Percentiles rank a stretch among this genome's conserved stretches.
These are phyloP conservation scores for Xiphorhynchus erythropygius DNA, from an alignment of 2,797 vertebrate species.

Conservation along the genomic window DNA sequence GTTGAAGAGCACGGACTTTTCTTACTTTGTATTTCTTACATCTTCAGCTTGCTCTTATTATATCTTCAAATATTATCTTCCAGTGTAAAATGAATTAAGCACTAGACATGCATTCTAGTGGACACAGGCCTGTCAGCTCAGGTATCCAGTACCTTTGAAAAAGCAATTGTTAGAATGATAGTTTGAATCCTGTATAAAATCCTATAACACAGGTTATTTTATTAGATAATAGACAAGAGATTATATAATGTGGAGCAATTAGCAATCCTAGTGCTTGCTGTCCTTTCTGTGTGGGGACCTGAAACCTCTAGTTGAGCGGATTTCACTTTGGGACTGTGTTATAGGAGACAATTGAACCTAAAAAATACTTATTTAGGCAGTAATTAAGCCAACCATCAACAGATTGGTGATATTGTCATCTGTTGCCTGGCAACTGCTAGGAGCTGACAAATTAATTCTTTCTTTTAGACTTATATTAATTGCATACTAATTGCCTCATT, in stretches of 20 bases:
- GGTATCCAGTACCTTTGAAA: neutral
- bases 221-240: neutral
- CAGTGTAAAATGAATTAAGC: neutral
- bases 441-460: neutral
- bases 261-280: neutral
- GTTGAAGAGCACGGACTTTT: neutral
- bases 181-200: neutral
- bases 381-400: neutral
- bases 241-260: neutral
- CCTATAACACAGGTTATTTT: neutral
- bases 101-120: neutral
- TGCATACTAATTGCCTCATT: neutral
- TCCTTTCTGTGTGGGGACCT: neutral
- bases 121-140: neutral
- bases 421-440: constrained; percentile 19
- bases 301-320: neutral
- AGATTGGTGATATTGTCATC: neutral
- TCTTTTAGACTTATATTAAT: neutral
- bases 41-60: neutral
- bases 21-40: neutral
- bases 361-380: neutral
- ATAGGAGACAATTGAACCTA: neutral
- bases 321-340: neutral
- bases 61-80: neutral
- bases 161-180: neutral